Evolutionary conservation across 2,888 invertebrate species (phyloP).

Genomic region (Caenorhabditis becei): DNA sequence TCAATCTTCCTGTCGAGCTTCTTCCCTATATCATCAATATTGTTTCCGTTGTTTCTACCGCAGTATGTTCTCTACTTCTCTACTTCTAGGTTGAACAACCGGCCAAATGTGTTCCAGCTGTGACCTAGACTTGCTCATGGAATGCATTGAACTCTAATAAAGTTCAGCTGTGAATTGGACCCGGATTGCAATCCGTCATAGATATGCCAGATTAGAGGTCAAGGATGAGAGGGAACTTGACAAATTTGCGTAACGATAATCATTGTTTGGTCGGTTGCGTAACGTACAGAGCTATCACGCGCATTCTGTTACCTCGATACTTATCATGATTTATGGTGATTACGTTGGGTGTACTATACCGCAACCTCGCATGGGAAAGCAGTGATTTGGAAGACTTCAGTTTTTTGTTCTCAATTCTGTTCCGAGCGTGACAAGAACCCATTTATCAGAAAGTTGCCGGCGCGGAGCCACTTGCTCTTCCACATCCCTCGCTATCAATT

Average conservation of each 20-base stretch:
- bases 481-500: conserved; percentile 17
- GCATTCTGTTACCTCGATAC: conserved; percentile 47
- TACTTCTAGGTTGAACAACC: not conserved
- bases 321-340: conserved; percentile 63
- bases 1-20: conserved; percentile 55
- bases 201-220: conserved; percentile 27
- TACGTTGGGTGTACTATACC: conserved; percentile 17
- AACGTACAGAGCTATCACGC: conserved; percentile 48
- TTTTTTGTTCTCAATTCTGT: conserved; percentile 15
- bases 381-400: not conserved
- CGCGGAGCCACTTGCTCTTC: not conserved
- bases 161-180: too few relatives aligned
- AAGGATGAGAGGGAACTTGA: conserved; percentile 40
- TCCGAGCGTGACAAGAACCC: conserved; percentile 19
- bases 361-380: not conserved
- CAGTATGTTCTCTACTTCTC: conserved; percentile 2
- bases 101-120: too few relatives aligned
- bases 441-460: conserved; percentile 52
- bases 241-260: conserved; percentile 61
- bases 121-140: too few relatives aligned
- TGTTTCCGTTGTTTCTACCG: conserved; percentile 28
- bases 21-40: conserved; percentile 56
- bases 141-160: not conserved
- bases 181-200: too few relatives aligned
- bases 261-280: conserved; percentile 50